Conservation (phyloP, 2,113 vertebrate genomes). For the Brachyhypopomus gauderio region DNA sequence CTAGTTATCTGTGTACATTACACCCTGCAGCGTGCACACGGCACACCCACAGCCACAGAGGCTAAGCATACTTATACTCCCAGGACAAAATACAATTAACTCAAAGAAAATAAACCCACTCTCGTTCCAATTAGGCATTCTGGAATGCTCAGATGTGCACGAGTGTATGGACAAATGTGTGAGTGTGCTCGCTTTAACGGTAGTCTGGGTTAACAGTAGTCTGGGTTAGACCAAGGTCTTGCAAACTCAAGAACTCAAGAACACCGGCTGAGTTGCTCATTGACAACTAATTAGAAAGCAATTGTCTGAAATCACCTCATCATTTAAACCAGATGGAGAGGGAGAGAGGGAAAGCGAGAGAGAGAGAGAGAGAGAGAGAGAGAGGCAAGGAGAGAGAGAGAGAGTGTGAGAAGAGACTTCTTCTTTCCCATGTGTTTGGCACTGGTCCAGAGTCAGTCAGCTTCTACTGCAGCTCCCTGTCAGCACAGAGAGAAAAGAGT, state of each 20-base stretch:
- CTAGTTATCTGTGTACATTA: background rate
- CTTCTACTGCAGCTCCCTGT: conserved; percentile 21
- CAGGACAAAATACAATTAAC: conserved; percentile 19
- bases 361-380: conserved; percentile 53
- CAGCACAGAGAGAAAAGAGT: conserved; percentile 22
- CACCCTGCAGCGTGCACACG: conserved; percentile 32
- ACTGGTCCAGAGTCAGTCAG: conserved; percentile 53
- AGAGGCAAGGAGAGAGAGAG: conserved; percentile 53
- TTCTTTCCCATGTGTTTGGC: conserved; percentile 63
- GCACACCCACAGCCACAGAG: conserved; percentile 28
- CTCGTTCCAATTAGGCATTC: conserved; percentile 8
- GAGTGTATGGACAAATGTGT: background rate
- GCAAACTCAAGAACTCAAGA: conserved; percentile 62
- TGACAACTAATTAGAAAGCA: conserved; percentile 77
- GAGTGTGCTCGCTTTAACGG: conserved; percentile 18
- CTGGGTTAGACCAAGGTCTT: conserved; percentile 48
- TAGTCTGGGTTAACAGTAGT: conserved; percentile 19
- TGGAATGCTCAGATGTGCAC: conserved; percentile 24
- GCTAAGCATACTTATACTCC: conserved; percentile 7
- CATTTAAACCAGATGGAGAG: conserved; percentile 74
- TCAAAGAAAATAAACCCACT: background rate
- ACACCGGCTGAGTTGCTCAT: conserved; percentile 75
- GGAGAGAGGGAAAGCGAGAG: conserved; percentile 56
- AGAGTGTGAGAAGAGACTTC: conserved; percentile 42
- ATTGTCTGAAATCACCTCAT: conserved; percentile 69